These are phyloP conservation scores for Rynchops niger DNA, from an alignment of 2,113 vertebrate species.

Conservation along the genomic window DNA sequence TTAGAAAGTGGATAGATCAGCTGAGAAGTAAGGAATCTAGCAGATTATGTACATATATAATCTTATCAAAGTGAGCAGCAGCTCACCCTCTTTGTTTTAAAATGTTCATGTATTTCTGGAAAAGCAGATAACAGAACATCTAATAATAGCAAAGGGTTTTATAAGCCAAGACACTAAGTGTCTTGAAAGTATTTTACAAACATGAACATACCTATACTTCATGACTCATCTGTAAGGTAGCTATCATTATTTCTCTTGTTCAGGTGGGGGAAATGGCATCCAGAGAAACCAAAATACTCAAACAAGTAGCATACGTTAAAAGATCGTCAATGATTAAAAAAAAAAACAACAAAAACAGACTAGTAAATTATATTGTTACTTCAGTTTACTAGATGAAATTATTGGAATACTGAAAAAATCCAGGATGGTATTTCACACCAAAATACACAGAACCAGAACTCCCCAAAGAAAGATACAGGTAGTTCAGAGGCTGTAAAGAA, in stretches of 20 bases:
- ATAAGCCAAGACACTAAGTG: background rate
- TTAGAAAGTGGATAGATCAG: background rate
- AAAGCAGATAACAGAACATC: background rate
- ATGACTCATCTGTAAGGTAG: background rate
- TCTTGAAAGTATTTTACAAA: conserved; percentile 22
- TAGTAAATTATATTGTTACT: background rate
- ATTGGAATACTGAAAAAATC: background rate
- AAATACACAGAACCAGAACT: background rate
- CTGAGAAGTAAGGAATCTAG: background rate
- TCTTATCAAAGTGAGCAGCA: background rate
- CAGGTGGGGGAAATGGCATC: background rate
- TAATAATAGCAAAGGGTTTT: background rate
- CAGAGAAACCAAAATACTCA: background rate
- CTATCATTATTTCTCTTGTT: background rate
- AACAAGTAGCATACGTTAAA: background rate
- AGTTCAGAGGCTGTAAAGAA: background rate
- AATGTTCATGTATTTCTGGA: background rate
- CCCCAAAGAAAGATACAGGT: background rate
- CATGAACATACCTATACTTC: background rate
- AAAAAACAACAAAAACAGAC: background rate
- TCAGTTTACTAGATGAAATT: background rate
- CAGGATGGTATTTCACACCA: background rate
- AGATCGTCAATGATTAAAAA: background rate
- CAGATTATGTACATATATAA: background rate
- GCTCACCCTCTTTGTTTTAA: background rate